Evolutionary conservation across 2,797 vertebrate genomes (phyloP).

Genomic region (Naso thynnoides): DNA sequence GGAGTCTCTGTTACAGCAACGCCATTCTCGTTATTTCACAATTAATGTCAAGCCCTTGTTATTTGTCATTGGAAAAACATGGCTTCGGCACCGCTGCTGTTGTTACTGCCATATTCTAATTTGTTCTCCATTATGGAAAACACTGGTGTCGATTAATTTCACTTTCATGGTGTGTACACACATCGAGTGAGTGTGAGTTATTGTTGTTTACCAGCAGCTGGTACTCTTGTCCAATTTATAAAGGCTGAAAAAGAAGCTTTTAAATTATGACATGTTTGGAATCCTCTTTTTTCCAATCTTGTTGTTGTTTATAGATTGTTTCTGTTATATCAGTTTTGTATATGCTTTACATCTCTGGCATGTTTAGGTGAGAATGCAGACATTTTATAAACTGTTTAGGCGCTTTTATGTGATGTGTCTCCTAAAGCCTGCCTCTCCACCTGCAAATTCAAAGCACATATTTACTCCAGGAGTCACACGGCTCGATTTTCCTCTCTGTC

Average conservation of each 20-base stretch:
- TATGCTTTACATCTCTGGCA: neutral
- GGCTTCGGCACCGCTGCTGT: conserved; percentile 74
- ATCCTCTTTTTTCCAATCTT: conserved; percentile 5
- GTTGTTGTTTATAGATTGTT: conserved; percentile 5
- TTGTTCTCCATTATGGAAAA: conserved; percentile 89
- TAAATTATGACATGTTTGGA: conserved; percentile 35
- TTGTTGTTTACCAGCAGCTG: conserved; percentile 78
- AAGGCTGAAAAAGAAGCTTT: conserved; percentile 31
- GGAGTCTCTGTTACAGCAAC: conserved; percentile 75
- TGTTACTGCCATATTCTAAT: conserved; percentile 87
- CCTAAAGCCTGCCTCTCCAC: conserved; percentile 17
- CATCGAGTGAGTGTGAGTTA: conserved; percentile 78
- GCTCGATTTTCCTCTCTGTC: conserved; percentile 45
- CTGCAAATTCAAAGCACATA: conserved; percentile 40
- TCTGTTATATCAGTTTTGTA: neutral
- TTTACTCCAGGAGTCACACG: conserved; percentile 44
- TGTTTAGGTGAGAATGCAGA: neutral
- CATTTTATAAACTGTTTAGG: neutral
- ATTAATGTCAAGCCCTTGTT: conserved; percentile 87
- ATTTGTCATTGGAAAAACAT: conserved; percentile 85
- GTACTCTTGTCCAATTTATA: conserved; percentile 68
- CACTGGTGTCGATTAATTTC: conserved; percentile 86
- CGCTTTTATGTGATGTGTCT: conserved; percentile 20
- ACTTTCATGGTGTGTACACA: conserved; percentile 85
- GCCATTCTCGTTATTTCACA: conserved; percentile 84